A percentile compares a stretch with the other conserved stretches of the same genome.
Evolutionary conservation across 2,797 vertebrate species (phyloP).

Genomic region (Acrossocheilus fasciatus): DNA sequence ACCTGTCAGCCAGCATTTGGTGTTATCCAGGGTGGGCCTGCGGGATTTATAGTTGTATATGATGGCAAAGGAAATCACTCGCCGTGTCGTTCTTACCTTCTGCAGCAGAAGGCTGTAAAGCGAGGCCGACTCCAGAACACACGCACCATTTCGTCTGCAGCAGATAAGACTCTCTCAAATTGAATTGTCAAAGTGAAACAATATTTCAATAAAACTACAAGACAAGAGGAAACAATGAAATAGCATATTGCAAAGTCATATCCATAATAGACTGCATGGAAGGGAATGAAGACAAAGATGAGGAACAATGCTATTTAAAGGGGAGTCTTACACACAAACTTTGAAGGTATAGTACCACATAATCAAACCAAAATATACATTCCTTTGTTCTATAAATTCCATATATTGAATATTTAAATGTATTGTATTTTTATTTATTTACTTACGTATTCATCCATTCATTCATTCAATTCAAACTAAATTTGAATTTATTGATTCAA

Average conservation of each 20-base stretch:
- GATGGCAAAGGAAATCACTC: slow-evolving; percentile 31
- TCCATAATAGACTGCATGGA: slow-evolving; percentile 2
- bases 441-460: too few relatives aligned
- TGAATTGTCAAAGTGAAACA: slow-evolving; percentile 51
- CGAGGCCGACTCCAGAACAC: slow-evolving; percentile 7
- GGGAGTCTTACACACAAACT: not conserved
- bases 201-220: slow-evolving; percentile 45
- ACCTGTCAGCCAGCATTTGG: slow-evolving; percentile 36
- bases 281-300: slow-evolving; percentile 8
- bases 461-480: too few relatives aligned
- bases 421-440: too few relatives aligned
- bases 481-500: too few relatives aligned
- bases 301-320: not conserved
- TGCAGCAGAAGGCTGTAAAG: slow-evolving; percentile 42
- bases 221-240: slow-evolving; percentile 35
- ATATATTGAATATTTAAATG: not conserved
- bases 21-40: slow-evolving; percentile 11
- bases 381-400: not conserved
- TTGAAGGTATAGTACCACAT: not conserved
- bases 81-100: slow-evolving; percentile 38
- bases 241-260: slow-evolving; percentile 31
- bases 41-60: slow-evolving; percentile 27
- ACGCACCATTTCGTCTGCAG: slow-evolving; percentile 5
- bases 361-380: not conserved
- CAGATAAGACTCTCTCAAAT: slow-evolving; percentile 55